phyloP scores from a whole-genome alignment of 2,113 vertebrate species.

The Myotis davidii region DNA sequence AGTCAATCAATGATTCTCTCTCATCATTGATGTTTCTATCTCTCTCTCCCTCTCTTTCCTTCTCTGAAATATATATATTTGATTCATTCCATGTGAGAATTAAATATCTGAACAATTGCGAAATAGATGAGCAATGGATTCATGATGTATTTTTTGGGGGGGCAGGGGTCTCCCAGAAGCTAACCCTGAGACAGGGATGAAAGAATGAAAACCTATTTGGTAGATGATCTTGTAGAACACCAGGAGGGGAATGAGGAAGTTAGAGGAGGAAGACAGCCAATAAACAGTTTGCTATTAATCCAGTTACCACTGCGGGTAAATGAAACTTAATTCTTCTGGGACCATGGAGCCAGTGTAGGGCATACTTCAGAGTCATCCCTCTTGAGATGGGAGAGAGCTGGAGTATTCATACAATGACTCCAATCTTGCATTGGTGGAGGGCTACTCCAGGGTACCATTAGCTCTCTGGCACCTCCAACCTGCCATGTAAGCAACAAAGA shows the following conservation, averaged over 20 bases:
- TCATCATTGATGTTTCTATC: too few relatives aligned
- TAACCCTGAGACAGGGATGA: neutral
- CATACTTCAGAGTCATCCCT: neutral
- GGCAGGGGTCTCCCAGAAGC: neutral
- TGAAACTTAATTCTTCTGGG: neutral
- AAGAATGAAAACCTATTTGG: neutral
- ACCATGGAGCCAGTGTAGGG: too few relatives aligned
- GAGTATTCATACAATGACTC: neutral
- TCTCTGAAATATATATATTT: neutral
- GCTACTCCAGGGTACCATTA: neutral
- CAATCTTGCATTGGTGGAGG: neutral
- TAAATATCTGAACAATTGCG: neutral
- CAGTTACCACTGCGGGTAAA: too few relatives aligned
- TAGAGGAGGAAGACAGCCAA: neutral
- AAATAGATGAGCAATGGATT: neutral
- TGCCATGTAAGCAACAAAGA: neutral
- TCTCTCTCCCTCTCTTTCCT: too few relatives aligned
- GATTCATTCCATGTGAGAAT: neutral
- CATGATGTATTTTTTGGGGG: neutral
- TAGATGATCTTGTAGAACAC: neutral
- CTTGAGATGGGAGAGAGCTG: neutral
- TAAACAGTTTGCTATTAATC: neutral
- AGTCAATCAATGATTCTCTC: too few relatives aligned
- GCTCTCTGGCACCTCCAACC: neutral
- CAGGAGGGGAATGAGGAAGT: neutral